These are phyloP conservation scores for Lepus townsendii DNA, from an alignment of 2,797 vertebrate genomes.

Conservation along the genomic window DNA sequence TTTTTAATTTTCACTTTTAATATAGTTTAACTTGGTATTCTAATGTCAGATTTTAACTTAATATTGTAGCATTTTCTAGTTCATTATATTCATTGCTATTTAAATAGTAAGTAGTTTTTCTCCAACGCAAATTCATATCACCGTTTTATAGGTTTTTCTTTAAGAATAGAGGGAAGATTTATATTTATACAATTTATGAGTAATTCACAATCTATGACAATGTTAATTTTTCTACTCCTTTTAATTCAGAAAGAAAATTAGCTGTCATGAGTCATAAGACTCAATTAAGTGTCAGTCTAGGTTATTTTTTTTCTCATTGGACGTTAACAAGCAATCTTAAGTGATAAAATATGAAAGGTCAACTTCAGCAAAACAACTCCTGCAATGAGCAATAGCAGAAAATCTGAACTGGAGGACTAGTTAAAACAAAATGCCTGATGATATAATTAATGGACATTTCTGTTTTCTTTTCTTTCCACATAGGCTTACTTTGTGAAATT, in stretches of 20 bases:
- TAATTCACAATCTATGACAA: conserved; percentile 62
- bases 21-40: conserved; percentile 26
- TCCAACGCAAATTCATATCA: conserved; percentile 26
- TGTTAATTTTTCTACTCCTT: conserved; percentile 70
- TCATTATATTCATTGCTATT: background rate
- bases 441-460: conserved; percentile 55
- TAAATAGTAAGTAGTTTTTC: conserved; percentile 25
- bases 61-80: background rate
- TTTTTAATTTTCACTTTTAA: background rate
- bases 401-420: conserved; percentile 45
- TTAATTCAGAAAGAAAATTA: conserved; percentile 79
- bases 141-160: conserved; percentile 53
- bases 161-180: conserved; percentile 60
- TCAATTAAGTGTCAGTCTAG: conserved; percentile 61
- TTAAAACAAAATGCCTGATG: conserved; percentile 71
- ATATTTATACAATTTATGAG: conserved; percentile 24
- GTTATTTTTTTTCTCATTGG: conserved; percentile 23
- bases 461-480: conserved; percentile 46
- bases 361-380: background rate
- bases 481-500: conserved; percentile 91
- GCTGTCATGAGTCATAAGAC: conserved; percentile 64
- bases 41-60: background rate
- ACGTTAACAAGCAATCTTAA: conserved; percentile 56
- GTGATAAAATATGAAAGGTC: conserved; percentile 56
- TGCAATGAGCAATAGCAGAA: conserved; percentile 33